A percentile compares a stretch with the other conserved stretches of the same genome.
phyloP scores from a whole-genome alignment of 2,888 invertebrate genomes.

The Tetropium fuscum region DNA sequence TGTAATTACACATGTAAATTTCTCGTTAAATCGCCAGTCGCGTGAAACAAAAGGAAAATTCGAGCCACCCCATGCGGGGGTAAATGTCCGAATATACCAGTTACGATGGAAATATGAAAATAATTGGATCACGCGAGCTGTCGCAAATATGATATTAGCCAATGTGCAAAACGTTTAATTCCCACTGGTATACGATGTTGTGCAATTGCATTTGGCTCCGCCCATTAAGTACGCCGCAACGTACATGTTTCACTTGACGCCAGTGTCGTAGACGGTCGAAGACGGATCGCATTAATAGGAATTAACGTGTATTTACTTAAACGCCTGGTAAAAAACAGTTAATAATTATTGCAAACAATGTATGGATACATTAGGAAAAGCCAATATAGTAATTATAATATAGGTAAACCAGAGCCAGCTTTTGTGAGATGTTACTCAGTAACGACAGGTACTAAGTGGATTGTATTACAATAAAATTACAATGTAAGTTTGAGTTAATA shows the following conservation, averaged over 20 bases:
- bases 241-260: constrained; percentile 1
- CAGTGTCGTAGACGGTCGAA: constrained; percentile 1
- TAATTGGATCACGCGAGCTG: constrained; percentile 22
- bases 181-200: constrained; percentile 38
- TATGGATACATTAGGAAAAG: no score
- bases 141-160: constrained; percentile 27
- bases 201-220: constrained; percentile 40
- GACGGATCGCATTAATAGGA: no score
- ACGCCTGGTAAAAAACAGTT: no score
- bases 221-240: constrained; percentile 36
- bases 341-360: no score
- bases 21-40: background rate
- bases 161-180: constrained; percentile 31
- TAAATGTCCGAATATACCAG: background rate
- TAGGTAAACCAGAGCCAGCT: no score
- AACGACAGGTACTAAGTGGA: no score
- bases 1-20: background rate
- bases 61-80: constrained; percentile 7
- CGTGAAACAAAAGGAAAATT: no score
- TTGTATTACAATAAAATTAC: no score
- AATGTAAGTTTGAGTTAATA: no score
- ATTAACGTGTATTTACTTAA: no score
- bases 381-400: no score
- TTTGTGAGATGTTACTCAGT: no score
- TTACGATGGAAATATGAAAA: constrained; percentile 17